Conservation (phyloP, 2,113 vertebrate genomes). For the Austrofundulus limnaeus region DNA sequence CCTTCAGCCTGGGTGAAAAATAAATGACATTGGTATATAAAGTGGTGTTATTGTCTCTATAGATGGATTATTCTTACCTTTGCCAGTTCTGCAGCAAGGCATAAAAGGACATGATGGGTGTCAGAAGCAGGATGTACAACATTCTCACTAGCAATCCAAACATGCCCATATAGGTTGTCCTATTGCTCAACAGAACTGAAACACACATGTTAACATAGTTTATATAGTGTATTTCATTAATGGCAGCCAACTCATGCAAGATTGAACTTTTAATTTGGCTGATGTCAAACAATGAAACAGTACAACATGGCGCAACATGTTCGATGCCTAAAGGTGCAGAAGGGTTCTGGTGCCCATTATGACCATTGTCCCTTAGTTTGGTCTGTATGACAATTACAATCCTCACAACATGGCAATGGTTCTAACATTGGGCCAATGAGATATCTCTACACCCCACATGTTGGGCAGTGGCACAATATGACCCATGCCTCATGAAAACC, state of each 20-base stretch:
- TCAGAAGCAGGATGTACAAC: slow-evolving; percentile 51
- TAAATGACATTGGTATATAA: background rate
- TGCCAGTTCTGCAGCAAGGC: slow-evolving; percentile 21
- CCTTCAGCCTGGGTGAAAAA: slow-evolving; percentile 48
- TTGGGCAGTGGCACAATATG: too few species aligned
- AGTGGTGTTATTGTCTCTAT: background rate
- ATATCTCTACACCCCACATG: too few species aligned
- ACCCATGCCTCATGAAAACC: too few species aligned
- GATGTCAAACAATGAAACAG: too few species aligned
- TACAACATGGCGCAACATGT: too few species aligned
- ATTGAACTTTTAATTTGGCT: too few species aligned
- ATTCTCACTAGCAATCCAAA: slow-evolving; percentile 31
- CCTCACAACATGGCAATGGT: too few species aligned
- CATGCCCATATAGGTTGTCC: slow-evolving; percentile 38
- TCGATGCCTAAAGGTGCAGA: too few species aligned
- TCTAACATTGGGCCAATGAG: too few species aligned
- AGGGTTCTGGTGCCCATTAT: too few species aligned
- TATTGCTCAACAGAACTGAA: slow-evolving; percentile 55
- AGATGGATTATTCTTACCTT: slow-evolving; percentile 41
- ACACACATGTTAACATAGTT: slow-evolving; percentile 4
- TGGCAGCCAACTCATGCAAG: background rate
- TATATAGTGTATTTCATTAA: background rate
- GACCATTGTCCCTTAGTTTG: too few species aligned
- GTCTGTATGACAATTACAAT: too few species aligned
- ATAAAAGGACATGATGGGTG: slow-evolving; percentile 41